Conservation (phyloP, 35 echinoderm and acorn worm genomes). For the Anneissia japonica region DNA sequence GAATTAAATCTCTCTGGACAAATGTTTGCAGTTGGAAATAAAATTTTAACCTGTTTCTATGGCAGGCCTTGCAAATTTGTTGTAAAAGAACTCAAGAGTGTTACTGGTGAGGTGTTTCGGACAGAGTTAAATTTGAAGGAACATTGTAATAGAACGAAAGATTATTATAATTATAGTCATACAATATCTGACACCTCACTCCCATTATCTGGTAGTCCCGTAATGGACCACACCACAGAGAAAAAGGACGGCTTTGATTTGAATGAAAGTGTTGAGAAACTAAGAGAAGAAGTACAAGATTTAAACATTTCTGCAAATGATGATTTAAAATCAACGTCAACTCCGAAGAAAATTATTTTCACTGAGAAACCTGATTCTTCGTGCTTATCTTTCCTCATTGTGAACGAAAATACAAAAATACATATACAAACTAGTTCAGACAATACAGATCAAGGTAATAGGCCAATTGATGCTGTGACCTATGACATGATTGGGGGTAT, state of each 20-base stretch:
- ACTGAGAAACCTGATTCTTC: neutral
- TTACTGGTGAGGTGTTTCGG: neutral
- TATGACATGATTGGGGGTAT: conserved; percentile 88
- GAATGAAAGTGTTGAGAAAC: conserved; percentile 24
- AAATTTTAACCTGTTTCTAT: neutral
- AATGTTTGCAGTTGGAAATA: neutral
- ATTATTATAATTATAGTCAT: neutral
- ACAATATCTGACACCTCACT: neutral
- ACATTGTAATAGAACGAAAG: neutral
- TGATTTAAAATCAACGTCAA: conserved; percentile 11
- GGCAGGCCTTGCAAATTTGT: neutral
- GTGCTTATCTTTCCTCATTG: neutral
- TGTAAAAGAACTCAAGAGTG: neutral
- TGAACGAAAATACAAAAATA: neutral
- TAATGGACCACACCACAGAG: neutral
- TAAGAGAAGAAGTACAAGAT: neutral
- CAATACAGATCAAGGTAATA: neutral
- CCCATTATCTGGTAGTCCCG: neutral
- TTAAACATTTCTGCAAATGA: neutral
- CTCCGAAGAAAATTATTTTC: conserved; percentile 19
- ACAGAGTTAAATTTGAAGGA: neutral
- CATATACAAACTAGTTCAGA: neutral
- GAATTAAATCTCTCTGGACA: neutral
- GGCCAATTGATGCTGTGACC: conserved; percentile 21
- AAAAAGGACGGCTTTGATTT: neutral